Evolutionary conservation across 2,797 vertebrate species (phyloP).

Genomic region (Catostomus latipinnis): DNA sequence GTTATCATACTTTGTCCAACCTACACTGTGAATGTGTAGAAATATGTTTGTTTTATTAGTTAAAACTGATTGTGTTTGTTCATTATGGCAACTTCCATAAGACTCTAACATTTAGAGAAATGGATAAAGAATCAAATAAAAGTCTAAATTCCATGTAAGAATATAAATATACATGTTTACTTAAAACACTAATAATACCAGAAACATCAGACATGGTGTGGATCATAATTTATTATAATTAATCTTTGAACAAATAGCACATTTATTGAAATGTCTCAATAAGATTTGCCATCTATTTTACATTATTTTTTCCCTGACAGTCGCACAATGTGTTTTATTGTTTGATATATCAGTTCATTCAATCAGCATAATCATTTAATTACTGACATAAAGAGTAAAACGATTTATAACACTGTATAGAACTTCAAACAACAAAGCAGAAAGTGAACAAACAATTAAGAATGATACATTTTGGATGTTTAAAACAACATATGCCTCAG

Average conservation of each 20-base stretch:
- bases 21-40: no score
- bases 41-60: no score
- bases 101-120: no score
- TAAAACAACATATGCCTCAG: background rate
- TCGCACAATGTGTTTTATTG: background rate
- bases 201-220: background rate
- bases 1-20: no score
- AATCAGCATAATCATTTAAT: background rate
- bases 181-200: background rate
- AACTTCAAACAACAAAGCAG: slow-evolving; percentile 1
- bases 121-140: no score
- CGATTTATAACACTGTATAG: slow-evolving; percentile 9
- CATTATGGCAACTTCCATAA: no score
- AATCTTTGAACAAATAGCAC: slow-evolving; percentile 31
- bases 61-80: no score
- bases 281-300: slow-evolving; percentile 1
- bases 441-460: background rate
- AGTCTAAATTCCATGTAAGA: no score
- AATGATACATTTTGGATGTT: no score
- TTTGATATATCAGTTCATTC: slow-evolving; percentile 1
- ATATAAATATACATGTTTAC: background rate
- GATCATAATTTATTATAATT: slow-evolving; percentile 23
- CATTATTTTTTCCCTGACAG: background rate
- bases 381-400: slow-evolving; percentile 11
- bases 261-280: slow-evolving; percentile 17